Conservation (phyloP, 1,140 invertebrate genomes). For the Alviniconcha marisindica region DNA sequence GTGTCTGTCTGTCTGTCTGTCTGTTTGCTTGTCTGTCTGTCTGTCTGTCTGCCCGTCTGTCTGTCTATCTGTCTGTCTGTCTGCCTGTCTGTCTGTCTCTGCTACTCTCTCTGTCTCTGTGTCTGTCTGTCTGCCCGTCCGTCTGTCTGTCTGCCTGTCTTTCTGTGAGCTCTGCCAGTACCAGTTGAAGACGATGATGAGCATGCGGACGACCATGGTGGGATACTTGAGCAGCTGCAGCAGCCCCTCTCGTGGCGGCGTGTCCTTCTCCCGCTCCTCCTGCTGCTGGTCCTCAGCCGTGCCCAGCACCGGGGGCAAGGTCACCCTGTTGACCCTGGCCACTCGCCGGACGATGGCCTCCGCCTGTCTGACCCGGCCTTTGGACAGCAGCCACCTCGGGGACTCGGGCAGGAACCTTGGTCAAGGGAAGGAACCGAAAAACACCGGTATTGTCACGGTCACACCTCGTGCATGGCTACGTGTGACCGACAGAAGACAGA, state of each 20-base stretch:
- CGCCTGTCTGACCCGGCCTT: background rate
- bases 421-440: no score
- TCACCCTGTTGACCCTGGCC: background rate
- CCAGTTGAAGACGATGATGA: constrained; percentile 32
- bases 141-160: no score
- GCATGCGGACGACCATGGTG: background rate
- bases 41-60: no score
- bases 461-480: no score
- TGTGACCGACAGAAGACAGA: no score
- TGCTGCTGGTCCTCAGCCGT: background rate
- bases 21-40: no score
- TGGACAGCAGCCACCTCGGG: constrained; percentile 6
- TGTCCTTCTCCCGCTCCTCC: background rate
- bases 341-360: background rate
- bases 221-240: background rate
- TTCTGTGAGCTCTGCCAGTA: background rate
- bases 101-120: no score
- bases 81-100: no score
- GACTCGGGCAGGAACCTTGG: constrained; percentile 26
- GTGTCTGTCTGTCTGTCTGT: no score
- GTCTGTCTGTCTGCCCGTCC: no score
- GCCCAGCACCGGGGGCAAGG: background rate
- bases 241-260: background rate
- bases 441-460: no score
- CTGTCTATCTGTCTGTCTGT: no score